Evolutionary conservation across 2,888 invertebrate genomes (phyloP), one percentile per base, ranked within the genome.

Genomic region (Cantharis nigra): DNA sequence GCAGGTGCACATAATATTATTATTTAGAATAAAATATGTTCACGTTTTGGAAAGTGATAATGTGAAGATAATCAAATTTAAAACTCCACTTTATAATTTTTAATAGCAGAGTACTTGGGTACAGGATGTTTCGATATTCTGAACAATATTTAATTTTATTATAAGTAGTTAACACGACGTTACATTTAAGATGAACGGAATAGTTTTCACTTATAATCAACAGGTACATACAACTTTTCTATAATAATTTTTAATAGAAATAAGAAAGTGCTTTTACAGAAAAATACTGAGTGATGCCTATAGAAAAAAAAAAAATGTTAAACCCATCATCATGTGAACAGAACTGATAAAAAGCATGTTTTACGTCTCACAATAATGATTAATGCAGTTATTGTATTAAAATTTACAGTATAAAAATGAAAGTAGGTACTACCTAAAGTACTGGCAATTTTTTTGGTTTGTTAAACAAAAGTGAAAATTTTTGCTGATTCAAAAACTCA

Each of bases 381-480:
- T 67, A 23, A 67, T 67, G 13, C 23, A 20, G 20, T 67, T 67
- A 67, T 67, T 67, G 49, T 67, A 67, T 67, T 67, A 26, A 23
- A 67, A 67, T 23, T 9, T 67, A 23, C 23, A n/a, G 14, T 10
- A 26, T 23, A 63, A 70, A 76, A 69, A 63, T 20, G 72, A 76
- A 76, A 72, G 76, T 76, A 49, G n/a, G 7, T n/a, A 49, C 49
- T n/a, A 49, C 49, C n/a, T 49, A 49, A 7, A 49, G 49, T 49
- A 14, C 28, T 64, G 23, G 63, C 20, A 76, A 65, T 65, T 64
- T 72, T 49, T 73, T 30, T 49, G 49, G 26, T 14, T 62, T 30
- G 65, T 26, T 62, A 20, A 67, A 74, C 65, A 69, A 77, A 77
- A 77, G 77, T 77, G 77, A 77, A 77, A 74, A 77, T 70, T 62